Evolutionary conservation across 2,888 invertebrate genomes (phyloP), one percentile per base, ranked within the genome.

Genomic region (Dascillus cervinus): DNA sequence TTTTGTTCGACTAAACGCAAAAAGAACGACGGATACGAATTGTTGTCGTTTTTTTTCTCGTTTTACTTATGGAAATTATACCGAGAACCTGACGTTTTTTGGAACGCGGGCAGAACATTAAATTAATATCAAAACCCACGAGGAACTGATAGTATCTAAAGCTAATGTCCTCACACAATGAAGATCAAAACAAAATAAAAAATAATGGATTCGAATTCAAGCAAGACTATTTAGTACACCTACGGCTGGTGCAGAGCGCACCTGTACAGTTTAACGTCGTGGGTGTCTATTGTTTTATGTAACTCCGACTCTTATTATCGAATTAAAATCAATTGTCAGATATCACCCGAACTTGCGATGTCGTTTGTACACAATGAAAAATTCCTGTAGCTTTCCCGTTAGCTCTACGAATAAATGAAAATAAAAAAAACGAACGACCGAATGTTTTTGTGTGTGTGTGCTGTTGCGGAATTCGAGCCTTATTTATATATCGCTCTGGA

Each of bases 141-240:
- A 49, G 45, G 47, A 44, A 45, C 46, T 47, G 60, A 60, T 60
- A 60, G 44, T 49, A 60, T 60, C 60, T 60, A 50, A 51, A 60
- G 60, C 60, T 59, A 61, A 62, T 62, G 61, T 60, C 61, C 60
- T 60, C 58, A 59, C 60, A 60, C 62, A 61, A 63, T 63, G 60
- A 60, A 57, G 56, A 60, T 56, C 61, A 49, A 50, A 50, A 52
- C 49, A 53, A 56, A 56, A 60, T 58, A 56, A 60, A 60, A 58
- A 59, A 50, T 51, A 54, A 46, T 49, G 52, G 57, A 60, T 60
- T 60, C 60, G 58, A 62, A 60, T 60, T 59, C 58, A 54, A 53
- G 55, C 58, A 56, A 56, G 56, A 60, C 58, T 61, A 61, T 62
- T 61, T 63, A 63, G 61, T 61, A 63, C 62, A 62, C 60, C 62